Evolutionary conservation across 1,140 invertebrate genomes (phyloP).

Genomic region (Papilio xuthus): DNA sequence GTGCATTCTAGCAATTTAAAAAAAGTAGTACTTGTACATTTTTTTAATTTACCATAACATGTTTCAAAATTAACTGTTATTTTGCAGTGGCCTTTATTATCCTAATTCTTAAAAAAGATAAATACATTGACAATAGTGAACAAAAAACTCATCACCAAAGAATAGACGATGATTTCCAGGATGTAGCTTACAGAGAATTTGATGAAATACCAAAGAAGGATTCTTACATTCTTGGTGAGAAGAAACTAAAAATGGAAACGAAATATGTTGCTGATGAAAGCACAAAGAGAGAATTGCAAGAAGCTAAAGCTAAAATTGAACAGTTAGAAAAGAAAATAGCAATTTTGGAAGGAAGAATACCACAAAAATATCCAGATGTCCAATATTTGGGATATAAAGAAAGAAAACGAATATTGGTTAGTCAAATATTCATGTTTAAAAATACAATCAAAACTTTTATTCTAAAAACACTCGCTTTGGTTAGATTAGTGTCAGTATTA

Average conservation of each 20-base stretch:
- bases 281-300: constrained; percentile 81
- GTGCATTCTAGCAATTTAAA: background rate
- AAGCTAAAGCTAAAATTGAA: constrained; percentile 84
- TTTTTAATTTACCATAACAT: background rate
- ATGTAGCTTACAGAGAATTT: constrained; percentile 58
- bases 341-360: constrained; percentile 86
- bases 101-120: constrained; percentile 64
- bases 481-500: background rate
- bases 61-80: constrained; percentile 40
- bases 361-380: constrained; percentile 94
- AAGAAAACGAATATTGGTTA: constrained; percentile 94
- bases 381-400: constrained; percentile 95
- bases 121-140: constrained; percentile 49
- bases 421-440: constrained; percentile 46
- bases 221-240: constrained; percentile 48
- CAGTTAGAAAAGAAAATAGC: constrained; percentile 88
- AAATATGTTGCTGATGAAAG: constrained; percentile 52
- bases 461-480: background rate
- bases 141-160: constrained; percentile 52
- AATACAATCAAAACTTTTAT: background rate
- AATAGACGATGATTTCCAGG: constrained; percentile 56
- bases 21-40: background rate
- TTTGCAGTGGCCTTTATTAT: constrained; percentile 70
- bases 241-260: constrained; percentile 51
- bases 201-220: constrained; percentile 60